Conservation (phyloP, 1,140 invertebrate species). For the Chymomyza costata region DNA sequence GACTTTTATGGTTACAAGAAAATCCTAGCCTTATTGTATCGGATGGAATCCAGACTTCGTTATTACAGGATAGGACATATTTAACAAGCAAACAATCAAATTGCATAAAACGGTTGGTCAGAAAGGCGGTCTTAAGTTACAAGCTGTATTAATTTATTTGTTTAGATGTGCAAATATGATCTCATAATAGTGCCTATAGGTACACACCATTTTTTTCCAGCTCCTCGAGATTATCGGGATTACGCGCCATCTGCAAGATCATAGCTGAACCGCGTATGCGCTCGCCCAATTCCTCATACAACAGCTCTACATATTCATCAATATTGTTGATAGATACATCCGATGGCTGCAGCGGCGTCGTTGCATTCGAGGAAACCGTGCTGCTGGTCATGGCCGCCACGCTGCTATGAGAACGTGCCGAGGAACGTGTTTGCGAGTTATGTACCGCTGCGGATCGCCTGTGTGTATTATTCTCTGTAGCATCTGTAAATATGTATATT, state of each 20-base stretch:
- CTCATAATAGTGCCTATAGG: too few relatives aligned
- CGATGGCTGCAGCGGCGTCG: conserved; percentile 23
- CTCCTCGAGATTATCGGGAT: conserved; percentile 95
- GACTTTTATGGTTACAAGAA: too few relatives aligned
- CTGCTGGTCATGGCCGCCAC: conserved; percentile 34
- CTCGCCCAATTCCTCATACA: conserved; percentile 96
- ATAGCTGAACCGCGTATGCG: conserved; percentile 95
- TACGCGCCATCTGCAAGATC: conserved; percentile 91
- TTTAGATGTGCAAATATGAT: too few relatives aligned
- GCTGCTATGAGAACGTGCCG: conserved; percentile 43
- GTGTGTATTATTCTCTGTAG: conserved; percentile 60
- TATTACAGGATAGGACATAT: too few relatives aligned
- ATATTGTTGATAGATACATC: conserved; percentile 87
- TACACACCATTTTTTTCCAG: conserved; percentile 90
- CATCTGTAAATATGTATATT: conserved; percentile 32
- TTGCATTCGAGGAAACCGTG: conserved; percentile 16
- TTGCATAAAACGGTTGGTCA: too few relatives aligned
- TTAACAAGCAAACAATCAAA: too few relatives aligned
- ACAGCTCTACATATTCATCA: conserved; percentile 95
- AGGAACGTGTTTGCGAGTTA: conserved; percentile 46
- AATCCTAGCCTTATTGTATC: too few relatives aligned
- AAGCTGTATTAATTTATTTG: too few relatives aligned
- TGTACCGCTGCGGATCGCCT: conserved; percentile 49
- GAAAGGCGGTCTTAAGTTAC: too few relatives aligned
- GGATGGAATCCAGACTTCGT: too few relatives aligned